phyloP scores from a whole-genome alignment of 2,888 invertebrate species.

The Petrolisthes cinctipes region DNA sequence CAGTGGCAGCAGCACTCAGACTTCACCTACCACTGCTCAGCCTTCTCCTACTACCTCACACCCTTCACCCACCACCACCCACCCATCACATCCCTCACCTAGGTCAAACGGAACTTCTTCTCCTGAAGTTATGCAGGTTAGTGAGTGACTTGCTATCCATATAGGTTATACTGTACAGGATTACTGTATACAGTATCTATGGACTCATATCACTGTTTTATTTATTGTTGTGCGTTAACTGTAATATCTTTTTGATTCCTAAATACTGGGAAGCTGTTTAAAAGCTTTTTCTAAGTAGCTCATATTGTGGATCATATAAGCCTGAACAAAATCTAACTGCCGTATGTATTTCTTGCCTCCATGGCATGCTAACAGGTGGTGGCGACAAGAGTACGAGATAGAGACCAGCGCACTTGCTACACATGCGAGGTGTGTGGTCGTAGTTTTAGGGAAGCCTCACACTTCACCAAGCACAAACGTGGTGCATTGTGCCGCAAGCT shows the following conservation, averaged over 20 bases:
- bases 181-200: no score
- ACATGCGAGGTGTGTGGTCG: constrained; percentile 62
- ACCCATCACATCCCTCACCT: constrained; percentile 43
- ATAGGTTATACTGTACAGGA: no score
- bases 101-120: constrained; percentile 55
- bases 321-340: no score
- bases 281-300: no score
- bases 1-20: constrained; percentile 33
- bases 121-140: constrained; percentile 55
- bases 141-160: neutral
- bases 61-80: constrained; percentile 31
- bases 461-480: constrained; percentile 63
- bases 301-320: no score
- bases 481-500: constrained; percentile 63
- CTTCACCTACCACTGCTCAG: constrained; percentile 14
- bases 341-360: no score
- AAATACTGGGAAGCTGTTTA: no score
- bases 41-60: neutral
- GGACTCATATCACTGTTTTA: no score
- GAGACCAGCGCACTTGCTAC: constrained; percentile 35
- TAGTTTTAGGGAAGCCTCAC: constrained; percentile 56
- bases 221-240: no score
- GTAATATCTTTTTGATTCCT: no score
- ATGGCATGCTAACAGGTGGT: constrained; percentile 16
- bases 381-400: constrained; percentile 21